Percentiles rank a stretch among this genome's conserved stretches.
phyloP scores from a whole-genome alignment of 2,888 invertebrate genomes.

The Aphodius granarius region DNA sequence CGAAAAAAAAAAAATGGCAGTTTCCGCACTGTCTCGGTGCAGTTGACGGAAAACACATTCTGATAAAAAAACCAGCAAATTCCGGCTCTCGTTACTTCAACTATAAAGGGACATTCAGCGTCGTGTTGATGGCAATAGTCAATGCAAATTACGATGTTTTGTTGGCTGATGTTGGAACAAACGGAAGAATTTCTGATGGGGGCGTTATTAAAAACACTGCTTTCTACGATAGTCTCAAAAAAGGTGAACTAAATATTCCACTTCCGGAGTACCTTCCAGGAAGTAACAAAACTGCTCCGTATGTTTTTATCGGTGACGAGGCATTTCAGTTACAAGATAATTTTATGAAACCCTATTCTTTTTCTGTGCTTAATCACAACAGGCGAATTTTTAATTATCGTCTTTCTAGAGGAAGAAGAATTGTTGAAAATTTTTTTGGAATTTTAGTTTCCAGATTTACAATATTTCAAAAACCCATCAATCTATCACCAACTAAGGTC shows the following conservation, averaged over 20 bases:
- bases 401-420: slow-evolving; percentile 28
- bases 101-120: slow-evolving; percentile 31
- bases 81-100: slow-evolving; percentile 33
- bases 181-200: slow-evolving; percentile 40
- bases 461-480: slow-evolving; percentile 31
- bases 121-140: too few relatives aligned
- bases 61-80: slow-evolving; percentile 29
- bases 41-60: slow-evolving; percentile 33
- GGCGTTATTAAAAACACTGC: slow-evolving; percentile 32
- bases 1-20: slow-evolving; percentile 28
- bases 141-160: slow-evolving; percentile 31
- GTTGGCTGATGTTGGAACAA: slow-evolving; percentile 33
- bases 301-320: slow-evolving; percentile 35
- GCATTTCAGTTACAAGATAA: slow-evolving; percentile 34
- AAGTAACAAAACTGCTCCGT: slow-evolving; percentile 28
- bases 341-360: slow-evolving; percentile 35
- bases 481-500: slow-evolving; percentile 29
- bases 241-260: slow-evolving; percentile 25
- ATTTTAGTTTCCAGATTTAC: slow-evolving; percentile 29
- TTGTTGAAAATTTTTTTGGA: slow-evolving; percentile 33
- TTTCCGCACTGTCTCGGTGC: too few relatives aligned
- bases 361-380: slow-evolving; percentile 21
- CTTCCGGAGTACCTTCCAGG: slow-evolving; percentile 25
- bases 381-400: slow-evolving; percentile 33
- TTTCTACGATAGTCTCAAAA: slow-evolving; percentile 24